Conservation (phyloP, 2,113 vertebrate species). For the Sterna hirundo region DNA sequence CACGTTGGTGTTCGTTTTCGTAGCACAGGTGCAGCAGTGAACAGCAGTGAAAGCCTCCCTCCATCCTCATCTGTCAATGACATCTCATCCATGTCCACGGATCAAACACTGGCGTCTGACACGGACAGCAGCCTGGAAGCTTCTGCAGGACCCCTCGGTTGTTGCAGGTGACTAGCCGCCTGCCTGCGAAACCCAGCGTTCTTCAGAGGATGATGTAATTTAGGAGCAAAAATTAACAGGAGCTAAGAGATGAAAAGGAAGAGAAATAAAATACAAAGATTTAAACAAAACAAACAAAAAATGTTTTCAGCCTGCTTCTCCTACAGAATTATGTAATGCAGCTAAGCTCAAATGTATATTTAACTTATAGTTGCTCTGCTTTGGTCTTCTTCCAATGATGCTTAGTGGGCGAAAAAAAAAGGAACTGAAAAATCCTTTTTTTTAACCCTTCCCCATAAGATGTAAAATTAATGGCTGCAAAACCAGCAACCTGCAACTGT, state of each 20-base stretch:
- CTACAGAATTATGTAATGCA: conserved; percentile 83
- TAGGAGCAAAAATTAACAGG: conserved; percentile 40
- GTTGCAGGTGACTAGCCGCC: conserved; percentile 99
- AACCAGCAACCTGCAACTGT: conserved; percentile 77
- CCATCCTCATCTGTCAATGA: conserved; percentile 98
- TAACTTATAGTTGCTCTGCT: conserved; percentile 96
- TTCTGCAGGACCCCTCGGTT: conserved; percentile 96
- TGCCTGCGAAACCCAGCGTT: conserved; percentile 98
- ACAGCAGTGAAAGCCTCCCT: conserved; percentile 99
- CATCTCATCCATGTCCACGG: conserved; percentile 99
- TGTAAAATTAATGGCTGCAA: conserved; percentile 86
- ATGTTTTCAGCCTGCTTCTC: conserved; percentile 87
- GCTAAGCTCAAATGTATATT: conserved; percentile 89
- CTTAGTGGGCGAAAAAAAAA: conserved; percentile 70
- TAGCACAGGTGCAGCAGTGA: conserved; percentile 99
- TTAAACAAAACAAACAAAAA: conserved; percentile 48
- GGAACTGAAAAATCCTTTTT: conserved; percentile 76
- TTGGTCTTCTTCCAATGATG: conserved; percentile 84
- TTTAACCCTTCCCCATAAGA: conserved; percentile 72
- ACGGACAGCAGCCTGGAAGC: conserved; percentile 99
- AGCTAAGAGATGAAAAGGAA: conserved; percentile 65
- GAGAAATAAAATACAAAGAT: conserved; percentile 54
- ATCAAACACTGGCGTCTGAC: conserved; percentile 98
- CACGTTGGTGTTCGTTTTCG: conserved; percentile 92
- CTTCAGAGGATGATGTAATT: conserved; percentile 91